Base-by-base conservation (phyloP, 2,888 invertebrate genomes). In the Stenotaenia linearis region DNA sequence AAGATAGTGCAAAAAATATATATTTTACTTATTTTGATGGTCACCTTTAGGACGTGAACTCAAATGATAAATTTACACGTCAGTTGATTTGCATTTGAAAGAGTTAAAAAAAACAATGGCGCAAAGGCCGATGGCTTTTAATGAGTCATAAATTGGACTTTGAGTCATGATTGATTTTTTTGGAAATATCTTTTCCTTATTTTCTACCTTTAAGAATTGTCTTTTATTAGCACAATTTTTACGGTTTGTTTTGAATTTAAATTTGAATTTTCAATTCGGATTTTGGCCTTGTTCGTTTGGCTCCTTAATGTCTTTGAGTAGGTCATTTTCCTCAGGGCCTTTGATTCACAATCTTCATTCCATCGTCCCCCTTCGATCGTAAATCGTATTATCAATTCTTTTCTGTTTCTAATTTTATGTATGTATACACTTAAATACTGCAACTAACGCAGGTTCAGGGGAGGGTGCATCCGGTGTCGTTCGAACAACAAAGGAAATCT, bases 381-480 rank as follows among this genome's bases (percentile, higher is more conserved):
- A 69, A 69, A 69, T 69, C 12, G 69, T n/a, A 69, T 69, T 69
- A 28, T 69, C 69, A 69, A 69, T 69, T 69, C 69, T 28, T 69
- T 69, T 21, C 18, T 25, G 69, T 28, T 21, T 69, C 69, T 32
- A 32, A 45, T 45, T 45, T 45, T 45, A 69, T 69, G 69, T 69
- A 69, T 69, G 25, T 28, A 25, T 25, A 18, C 50, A 50, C 28
- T n/a, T 69, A n/a, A 28, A 12, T 25, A 69, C 28, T 28, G 69
- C 69, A 50, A 7, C 18, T 18, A 69, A 0, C 3, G 25, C 69
- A 28, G 69, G 25, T n/a, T 25, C 3, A 6, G 28, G 69, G 25
- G 15, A 25, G 1, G 5, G 69, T 69, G 69, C 69, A 69, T 69
- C 69, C 69, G 69, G 69, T 69, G 69, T 69, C 69, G 25, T 18